Percentiles rank a stretch among this genome's conserved stretches.
These are phyloP conservation scores for Urocolius indicus DNA, from an alignment of 2,113 vertebrate species.

Conservation along the genomic window DNA sequence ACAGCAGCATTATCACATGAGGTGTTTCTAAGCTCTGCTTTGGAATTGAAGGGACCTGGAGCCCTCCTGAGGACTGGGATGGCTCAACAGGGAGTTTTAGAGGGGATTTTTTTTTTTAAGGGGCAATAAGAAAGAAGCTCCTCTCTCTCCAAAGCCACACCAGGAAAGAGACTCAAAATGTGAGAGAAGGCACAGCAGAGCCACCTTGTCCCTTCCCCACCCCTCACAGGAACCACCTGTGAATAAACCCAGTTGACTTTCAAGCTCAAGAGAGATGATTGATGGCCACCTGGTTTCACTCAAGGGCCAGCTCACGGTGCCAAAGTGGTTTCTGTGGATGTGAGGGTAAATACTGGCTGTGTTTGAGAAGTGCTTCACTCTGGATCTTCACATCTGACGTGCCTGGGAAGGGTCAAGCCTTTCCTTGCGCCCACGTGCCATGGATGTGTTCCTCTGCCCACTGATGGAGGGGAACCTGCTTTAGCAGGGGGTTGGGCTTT, in stretches of 20 bases:
- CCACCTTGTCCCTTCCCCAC: neutral
- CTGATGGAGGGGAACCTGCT: no score
- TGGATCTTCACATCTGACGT: rapidly evolving
- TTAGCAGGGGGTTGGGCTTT: no score
- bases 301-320: neutral
- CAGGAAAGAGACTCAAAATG: neutral
- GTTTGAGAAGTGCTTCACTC: neutral
- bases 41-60: neutral
- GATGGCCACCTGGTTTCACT: neutral
- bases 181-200: neutral
- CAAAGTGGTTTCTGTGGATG: neutral
- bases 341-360: neutral
- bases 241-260: neutral
- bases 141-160: neutral
- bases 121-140: neutral
- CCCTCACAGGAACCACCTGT: neutral
- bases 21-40: neutral
- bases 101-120: neutral
- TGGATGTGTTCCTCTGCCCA: no score
- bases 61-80: rapidly evolving
- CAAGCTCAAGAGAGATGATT: neutral
- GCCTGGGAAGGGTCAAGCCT: neutral
- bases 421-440: neutral
- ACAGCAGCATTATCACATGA: neutral
- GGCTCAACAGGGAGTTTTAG: no score